These are phyloP conservation scores for Dinoponera quadriceps DNA, from an alignment of 1,140 invertebrate species.

Conservation along the genomic window DNA sequence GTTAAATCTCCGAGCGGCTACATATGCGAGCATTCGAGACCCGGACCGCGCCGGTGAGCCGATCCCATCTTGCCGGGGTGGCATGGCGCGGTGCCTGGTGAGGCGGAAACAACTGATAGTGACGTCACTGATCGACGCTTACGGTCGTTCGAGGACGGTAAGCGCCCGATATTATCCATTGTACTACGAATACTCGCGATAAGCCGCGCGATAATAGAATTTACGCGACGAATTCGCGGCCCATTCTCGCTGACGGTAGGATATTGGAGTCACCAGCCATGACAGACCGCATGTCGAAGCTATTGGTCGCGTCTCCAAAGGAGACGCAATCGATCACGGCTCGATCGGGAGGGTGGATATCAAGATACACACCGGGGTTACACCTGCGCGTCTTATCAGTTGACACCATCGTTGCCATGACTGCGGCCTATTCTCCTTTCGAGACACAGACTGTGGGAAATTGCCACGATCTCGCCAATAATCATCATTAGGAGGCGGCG, in stretches of 20 bases:
- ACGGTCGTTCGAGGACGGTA: constrained; percentile 79
- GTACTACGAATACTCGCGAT: constrained; percentile 72
- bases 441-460: not conserved
- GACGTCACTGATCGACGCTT: constrained; percentile 80
- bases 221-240: constrained; percentile 69
- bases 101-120: constrained; percentile 84
- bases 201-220: constrained; percentile 75
- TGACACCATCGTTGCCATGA: not conserved
- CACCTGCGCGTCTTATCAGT: not conserved
- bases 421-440: not conserved
- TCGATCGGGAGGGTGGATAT: not conserved
- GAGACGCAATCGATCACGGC: constrained; percentile 43
- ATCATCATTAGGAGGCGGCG: not conserved
- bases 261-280: constrained; percentile 22
- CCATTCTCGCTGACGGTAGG: constrained; percentile 63
- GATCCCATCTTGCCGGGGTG: constrained; percentile 79
- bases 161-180: constrained; percentile 81
- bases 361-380: constrained; percentile 13
- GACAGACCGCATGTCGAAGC: constrained; percentile 33
- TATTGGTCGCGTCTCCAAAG: constrained; percentile 55
- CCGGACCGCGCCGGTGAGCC: constrained; percentile 65
- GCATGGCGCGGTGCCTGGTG: constrained; percentile 73
- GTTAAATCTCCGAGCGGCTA: constrained; percentile 27
- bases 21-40: constrained; percentile 77
- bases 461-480: not conserved